phyloP scores from a whole-genome alignment of 2,113 vertebrate species.

The Eclectus roratus region DNA sequence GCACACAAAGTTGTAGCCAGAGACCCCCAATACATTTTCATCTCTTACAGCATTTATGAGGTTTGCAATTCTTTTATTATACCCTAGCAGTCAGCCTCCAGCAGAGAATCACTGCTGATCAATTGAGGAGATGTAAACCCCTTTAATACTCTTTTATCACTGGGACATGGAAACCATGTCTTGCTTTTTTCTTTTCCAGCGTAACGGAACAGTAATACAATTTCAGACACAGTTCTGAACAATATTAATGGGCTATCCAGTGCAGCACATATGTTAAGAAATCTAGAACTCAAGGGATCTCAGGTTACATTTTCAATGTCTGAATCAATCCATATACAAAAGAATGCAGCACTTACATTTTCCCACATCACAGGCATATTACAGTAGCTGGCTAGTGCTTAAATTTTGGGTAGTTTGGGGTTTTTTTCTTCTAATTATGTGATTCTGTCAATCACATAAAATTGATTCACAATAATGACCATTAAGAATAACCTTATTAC shows the following conservation, averaged over 20 bases:
- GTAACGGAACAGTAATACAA: neutral
- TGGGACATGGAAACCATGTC: neutral
- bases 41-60: neutral
- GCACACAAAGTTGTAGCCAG: neutral
- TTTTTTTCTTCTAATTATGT: neutral
- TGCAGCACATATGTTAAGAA: neutral
- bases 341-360: fast-evolving
- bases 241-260: neutral
- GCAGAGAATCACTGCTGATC: neutral
- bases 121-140: neutral
- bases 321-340: neutral
- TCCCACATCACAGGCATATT: neutral
- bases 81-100: neutral
- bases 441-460: slow-evolving; percentile 14
- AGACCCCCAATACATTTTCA: neutral
- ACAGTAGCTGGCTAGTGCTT: neutral
- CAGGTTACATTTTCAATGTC: neutral
- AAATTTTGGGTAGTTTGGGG: neutral
- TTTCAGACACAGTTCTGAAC: neutral
- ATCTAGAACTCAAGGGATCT: neutral
- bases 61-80: neutral
- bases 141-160: neutral
- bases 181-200: neutral
- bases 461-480: slow-evolving; percentile 19
- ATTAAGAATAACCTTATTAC: neutral